These are phyloP conservation scores for Carposina sasakii DNA, from an alignment of 1,140 invertebrate species.

Conservation along the genomic window DNA sequence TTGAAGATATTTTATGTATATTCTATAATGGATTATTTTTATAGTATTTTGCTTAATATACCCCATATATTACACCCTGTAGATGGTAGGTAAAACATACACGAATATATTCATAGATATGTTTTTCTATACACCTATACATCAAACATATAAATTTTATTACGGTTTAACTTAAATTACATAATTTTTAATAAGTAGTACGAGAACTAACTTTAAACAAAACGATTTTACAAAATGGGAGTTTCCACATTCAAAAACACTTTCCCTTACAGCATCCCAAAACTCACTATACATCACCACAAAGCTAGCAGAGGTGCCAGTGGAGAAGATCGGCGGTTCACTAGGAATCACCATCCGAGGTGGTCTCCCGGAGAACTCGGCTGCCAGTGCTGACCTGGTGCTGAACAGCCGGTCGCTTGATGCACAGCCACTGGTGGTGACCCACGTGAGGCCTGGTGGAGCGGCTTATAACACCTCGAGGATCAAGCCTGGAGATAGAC, in stretches of 20 bases:
- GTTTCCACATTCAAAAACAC: neutral
- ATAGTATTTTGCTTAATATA: no score
- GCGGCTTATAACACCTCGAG: slow-evolving; percentile 85
- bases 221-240: neutral
- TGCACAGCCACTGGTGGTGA: slow-evolving; percentile 86
- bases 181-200: neutral
- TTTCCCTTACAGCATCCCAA: slow-evolving; percentile 70
- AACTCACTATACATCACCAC: slow-evolving; percentile 80
- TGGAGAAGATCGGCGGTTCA: slow-evolving; percentile 88
- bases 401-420: slow-evolving; percentile 62
- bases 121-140: neutral
- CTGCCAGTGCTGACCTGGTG: slow-evolving; percentile 49
- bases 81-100: no score
- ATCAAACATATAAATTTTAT: neutral
- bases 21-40: no score
- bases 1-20: no score
- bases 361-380: slow-evolving; percentile 72
- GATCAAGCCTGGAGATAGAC: slow-evolving; percentile 90
- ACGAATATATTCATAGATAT: neutral
- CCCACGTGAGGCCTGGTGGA: slow-evolving; percentile 89
- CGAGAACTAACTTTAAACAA: no score
- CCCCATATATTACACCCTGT: no score
- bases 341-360: slow-evolving; percentile 92
- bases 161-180: neutral
- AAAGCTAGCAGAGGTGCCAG: slow-evolving; percentile 81